Evolutionary conservation across 2,113 vertebrate genomes (phyloP), one percentile per base, ranked within the genome.

Genomic region (Bucco capensis): DNA sequence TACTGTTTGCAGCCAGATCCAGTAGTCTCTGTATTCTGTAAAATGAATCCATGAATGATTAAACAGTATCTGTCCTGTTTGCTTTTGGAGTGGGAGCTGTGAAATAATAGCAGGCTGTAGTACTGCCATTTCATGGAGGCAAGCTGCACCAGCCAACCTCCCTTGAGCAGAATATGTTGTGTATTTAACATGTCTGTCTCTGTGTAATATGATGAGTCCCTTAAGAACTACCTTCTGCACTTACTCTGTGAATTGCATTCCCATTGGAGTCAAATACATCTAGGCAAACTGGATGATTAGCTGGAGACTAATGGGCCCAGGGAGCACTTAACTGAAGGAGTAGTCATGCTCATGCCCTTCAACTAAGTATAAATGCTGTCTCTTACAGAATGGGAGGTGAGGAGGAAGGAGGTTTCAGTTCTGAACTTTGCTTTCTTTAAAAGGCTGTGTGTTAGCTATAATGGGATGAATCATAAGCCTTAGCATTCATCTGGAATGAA

Each of bases 261-360:
- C 91, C 54, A 44, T 37, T 87, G 75, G 88, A 92, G 76, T 75
- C 73, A 84, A 90, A 58, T n/a, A 88, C 50, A 75, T 79, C 46
- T 72, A 76, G 90, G 76, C 49, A 95, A 95, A 91, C 46, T 86
- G 69, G 73, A 86, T 93, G 72, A 78, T 90, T 92, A 94, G 56
- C 84, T 86, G 46, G 51, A 94, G 89, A 93, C 93, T 93, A 95
- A 94, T 80, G 71, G 86, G 71, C 58, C 78, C 42, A 66, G 74
- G 76, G 81, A 96, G 78, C 82, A 94, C 86, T 92, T 95, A 80
- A 86, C 35, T 86, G 71, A 61, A 88, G 57, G 14, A 91, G 61
- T 4, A 10, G 5, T 66, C 70, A 57, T 86, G 60, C 28, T 93
- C 7, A 0, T 87, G 92, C 81, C 78, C 86, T 95, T 90, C 72